Evolutionary conservation across 2,888 invertebrate genomes (phyloP).

Genomic region (Platycheirus albimanus): DNA sequence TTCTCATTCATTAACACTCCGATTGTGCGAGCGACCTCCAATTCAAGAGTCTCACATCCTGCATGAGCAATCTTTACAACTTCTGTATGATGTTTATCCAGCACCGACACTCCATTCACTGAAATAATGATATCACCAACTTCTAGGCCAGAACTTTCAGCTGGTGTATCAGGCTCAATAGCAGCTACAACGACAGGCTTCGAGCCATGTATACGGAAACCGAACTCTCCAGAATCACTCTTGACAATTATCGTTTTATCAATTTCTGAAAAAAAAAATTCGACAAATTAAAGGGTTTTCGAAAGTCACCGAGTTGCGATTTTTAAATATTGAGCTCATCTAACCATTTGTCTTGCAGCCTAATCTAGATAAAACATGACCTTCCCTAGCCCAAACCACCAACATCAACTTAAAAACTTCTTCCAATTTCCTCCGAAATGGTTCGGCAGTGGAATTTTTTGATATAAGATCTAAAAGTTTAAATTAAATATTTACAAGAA

Average conservation of each 20-base stretch:
- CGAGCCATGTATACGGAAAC: slow-evolving; percentile 97
- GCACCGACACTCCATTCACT: slow-evolving; percentile 94
- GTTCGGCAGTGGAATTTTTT: slow-evolving; percentile 80
- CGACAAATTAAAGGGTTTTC: background rate
- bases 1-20: slow-evolving; percentile 89
- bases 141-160: slow-evolving; percentile 94
- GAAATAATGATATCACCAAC: slow-evolving; percentile 97
- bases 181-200: slow-evolving; percentile 98
- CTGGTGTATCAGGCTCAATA: slow-evolving; percentile 96
- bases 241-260: slow-evolving; percentile 94
- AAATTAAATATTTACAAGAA: background rate
- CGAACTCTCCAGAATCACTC: slow-evolving; percentile 94
- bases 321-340: slow-evolving; percentile 76
- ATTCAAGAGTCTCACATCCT: slow-evolving; percentile 91
- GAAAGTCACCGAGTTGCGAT: no score
- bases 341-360: slow-evolving; percentile 85
- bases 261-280: slow-evolving; percentile 86
- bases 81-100: slow-evolving; percentile 96
- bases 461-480: slow-evolving; percentile 79
- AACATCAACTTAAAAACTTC: slow-evolving; percentile 92
- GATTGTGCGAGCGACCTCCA: slow-evolving; percentile 94
- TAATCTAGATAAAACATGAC: slow-evolving; percentile 87
- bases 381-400: slow-evolving; percentile 91
- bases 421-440: slow-evolving; percentile 87
- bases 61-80: slow-evolving; percentile 96